These are phyloP conservation scores for Dryas iulia DNA, from an alignment of 1,140 invertebrate genomes.

Conservation along the genomic window DNA sequence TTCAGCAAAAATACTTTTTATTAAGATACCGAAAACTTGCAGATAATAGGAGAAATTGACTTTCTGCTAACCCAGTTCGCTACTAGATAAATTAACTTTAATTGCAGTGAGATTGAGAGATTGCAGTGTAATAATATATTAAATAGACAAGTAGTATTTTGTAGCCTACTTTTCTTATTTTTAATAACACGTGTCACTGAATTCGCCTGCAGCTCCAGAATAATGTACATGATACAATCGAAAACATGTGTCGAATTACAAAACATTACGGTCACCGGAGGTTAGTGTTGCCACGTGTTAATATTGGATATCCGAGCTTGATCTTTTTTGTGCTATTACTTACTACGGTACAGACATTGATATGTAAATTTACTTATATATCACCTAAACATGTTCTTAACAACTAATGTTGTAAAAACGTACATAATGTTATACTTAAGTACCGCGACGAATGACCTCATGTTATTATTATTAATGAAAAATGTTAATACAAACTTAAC, in stretches of 20 bases:
- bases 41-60: background rate
- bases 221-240: slow-evolving; percentile 10
- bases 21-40: background rate
- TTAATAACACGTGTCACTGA: background rate
- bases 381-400: no score
- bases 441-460: no score
- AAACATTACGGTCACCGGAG: slow-evolving; percentile 43
- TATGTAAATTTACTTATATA: no score
- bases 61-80: background rate
- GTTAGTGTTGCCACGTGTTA: slow-evolving; percentile 26
- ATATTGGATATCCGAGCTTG: background rate
- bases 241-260: slow-evolving; percentile 41
- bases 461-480: no score
- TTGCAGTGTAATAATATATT: no score
- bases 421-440: no score
- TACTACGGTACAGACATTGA: no score
- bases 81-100: background rate
- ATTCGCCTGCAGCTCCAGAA: background rate
- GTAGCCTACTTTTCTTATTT: background rate
- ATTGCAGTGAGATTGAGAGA: background rate
- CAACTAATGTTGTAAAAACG: no score
- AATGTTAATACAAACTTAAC: no score
- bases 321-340: background rate
- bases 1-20: background rate
- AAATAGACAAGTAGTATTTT: background rate